Evolutionary conservation across 2,888 invertebrate species (phyloP).

Genomic region (Suillia variegata): DNA sequence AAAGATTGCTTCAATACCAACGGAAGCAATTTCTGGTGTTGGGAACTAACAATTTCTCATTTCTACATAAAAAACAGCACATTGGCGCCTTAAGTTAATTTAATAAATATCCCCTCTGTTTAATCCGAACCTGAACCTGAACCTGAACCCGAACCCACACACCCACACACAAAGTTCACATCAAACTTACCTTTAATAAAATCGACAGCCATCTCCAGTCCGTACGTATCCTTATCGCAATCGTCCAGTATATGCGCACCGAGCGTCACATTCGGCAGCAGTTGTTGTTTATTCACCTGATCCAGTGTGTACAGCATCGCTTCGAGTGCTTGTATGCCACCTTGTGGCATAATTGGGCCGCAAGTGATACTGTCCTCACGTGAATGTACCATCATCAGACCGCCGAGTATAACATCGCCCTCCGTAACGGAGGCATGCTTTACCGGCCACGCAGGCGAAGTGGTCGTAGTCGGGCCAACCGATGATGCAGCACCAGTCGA

Average conservation of each 20-base stretch:
- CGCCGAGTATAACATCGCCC: constrained; percentile 87
- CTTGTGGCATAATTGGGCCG: constrained; percentile 94
- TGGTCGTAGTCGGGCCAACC: not conserved
- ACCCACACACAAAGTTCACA: too few relatives aligned
- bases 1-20: too few relatives aligned
- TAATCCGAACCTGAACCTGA: too few relatives aligned
- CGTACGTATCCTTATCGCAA: constrained; percentile 95
- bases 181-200: constrained; percentile 87
- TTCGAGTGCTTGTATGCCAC: constrained; percentile 86
- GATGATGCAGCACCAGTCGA: not conserved
- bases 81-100: too few relatives aligned
- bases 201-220: constrained; percentile 93
- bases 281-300: constrained; percentile 70
- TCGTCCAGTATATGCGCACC: constrained; percentile 92
- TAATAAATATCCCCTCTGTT: too few relatives aligned
- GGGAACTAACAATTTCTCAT: too few relatives aligned
- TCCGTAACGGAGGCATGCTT: constrained; percentile 86
- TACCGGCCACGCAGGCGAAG: constrained; percentile 71
- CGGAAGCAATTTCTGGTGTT: too few relatives aligned
- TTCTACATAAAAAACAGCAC: too few relatives aligned
- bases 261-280: constrained; percentile 78
- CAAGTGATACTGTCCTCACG: constrained; percentile 86
- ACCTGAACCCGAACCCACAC: too few relatives aligned
- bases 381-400: constrained; percentile 95
- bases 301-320: constrained; percentile 92